These are phyloP conservation scores for Thaumatotibia leucotreta DNA, from an alignment of 1,140 invertebrate species.

Conservation along the genomic window DNA sequence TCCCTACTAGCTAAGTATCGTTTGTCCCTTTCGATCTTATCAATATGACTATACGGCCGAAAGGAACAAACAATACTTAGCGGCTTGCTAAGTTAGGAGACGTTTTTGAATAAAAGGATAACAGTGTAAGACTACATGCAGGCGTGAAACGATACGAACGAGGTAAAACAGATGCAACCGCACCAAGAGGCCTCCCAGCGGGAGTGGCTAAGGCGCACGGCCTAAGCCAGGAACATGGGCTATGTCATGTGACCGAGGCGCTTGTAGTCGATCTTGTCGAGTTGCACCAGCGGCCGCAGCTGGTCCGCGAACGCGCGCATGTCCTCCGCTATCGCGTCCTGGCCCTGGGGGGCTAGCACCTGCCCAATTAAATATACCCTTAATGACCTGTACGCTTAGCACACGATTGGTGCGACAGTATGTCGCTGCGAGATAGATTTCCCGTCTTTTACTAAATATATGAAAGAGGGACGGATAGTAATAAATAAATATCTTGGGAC, in stretches of 20 bases:
- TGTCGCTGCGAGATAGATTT: too few species aligned
- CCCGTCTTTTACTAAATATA: too few species aligned
- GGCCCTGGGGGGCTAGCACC: conserved; percentile 93
- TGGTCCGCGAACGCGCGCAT: conserved; percentile 97
- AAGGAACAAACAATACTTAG: too few species aligned
- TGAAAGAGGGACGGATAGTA: too few species aligned
- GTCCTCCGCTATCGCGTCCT: conserved; percentile 96
- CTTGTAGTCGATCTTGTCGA: conserved; percentile 95
- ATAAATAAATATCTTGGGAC: too few species aligned
- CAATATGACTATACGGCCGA: too few species aligned
- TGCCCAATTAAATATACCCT: too few species aligned
- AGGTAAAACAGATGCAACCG: background rate
- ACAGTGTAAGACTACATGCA: background rate
- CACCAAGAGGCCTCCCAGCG: background rate
- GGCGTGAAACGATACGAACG: background rate
- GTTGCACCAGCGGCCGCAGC: conserved; percentile 91
- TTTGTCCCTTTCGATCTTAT: too few species aligned
- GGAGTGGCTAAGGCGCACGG: conserved; percentile 8
- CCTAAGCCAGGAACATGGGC: conserved; percentile 36
- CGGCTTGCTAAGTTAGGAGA: too few species aligned
- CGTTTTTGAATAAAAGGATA: background rate
- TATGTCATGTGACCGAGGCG: conserved; percentile 79
- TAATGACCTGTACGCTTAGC: too few species aligned
- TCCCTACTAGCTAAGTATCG: too few species aligned
- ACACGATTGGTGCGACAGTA: too few species aligned